phyloP scores from a whole-genome alignment of 2,888 invertebrate genomes.

The Sesia apiformis region DNA sequence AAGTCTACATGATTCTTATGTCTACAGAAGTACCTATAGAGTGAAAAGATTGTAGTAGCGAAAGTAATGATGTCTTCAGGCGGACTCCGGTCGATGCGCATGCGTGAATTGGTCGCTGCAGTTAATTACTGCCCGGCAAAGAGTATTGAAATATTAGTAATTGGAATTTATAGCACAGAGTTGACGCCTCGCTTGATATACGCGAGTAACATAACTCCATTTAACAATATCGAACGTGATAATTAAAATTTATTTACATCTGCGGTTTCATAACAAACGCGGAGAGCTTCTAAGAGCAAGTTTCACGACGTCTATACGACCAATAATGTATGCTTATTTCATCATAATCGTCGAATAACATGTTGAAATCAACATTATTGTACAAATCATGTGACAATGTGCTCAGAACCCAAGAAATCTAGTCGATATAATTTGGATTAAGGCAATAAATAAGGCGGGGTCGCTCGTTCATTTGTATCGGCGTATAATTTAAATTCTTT shows the following conservation, averaged over 20 bases:
- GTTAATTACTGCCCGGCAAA: constrained; percentile 58
- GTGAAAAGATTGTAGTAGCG: constrained; percentile 25
- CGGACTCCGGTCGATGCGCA: constrained; percentile 50
- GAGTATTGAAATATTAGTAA: constrained; percentile 54
- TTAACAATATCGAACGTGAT: background rate
- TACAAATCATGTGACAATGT: constrained; percentile 59
- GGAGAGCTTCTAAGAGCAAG: too few relatives aligned
- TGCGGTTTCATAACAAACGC: too few relatives aligned
- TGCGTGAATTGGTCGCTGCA: constrained; percentile 55
- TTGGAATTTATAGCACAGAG: constrained; percentile 46
- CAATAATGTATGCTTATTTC: background rate
- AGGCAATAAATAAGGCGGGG: constrained; percentile 66
- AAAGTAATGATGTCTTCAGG: constrained; percentile 63
- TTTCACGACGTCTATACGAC: too few relatives aligned
- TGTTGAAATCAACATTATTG: constrained; percentile 33
- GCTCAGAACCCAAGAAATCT: constrained; percentile 51
- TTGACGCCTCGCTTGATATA: constrained; percentile 35
- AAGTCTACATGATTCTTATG: background rate
- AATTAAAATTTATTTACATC: background rate
- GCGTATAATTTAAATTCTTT: constrained; percentile 75
- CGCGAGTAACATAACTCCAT: constrained; percentile 24
- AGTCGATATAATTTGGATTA: constrained; percentile 72
- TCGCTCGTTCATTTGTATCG: constrained; percentile 72
- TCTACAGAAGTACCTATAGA: background rate
- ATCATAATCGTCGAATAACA: constrained; percentile 18